These are phyloP conservation scores for Chrysemys picta DNA, from an alignment of 2,113 vertebrate genomes.

Conservation along the genomic window DNA sequence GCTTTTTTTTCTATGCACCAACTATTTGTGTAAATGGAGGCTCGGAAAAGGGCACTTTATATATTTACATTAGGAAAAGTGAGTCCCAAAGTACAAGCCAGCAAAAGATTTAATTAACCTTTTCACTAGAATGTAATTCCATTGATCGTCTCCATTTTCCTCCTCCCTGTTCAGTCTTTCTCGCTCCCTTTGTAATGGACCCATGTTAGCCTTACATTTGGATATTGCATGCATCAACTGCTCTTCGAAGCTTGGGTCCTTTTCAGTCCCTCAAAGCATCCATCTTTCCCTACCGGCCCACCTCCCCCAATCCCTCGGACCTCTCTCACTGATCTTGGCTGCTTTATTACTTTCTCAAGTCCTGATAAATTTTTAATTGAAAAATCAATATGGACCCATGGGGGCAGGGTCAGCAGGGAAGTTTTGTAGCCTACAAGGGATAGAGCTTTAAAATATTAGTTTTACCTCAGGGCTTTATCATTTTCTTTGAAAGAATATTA, in stretches of 20 bases:
- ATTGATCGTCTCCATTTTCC: conserved; percentile 26
- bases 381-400: conserved; percentile 10
- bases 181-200: background rate
- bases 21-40: background rate
- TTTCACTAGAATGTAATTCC: conserved; percentile 54
- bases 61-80: conserved; percentile 55
- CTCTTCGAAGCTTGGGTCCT: background rate
- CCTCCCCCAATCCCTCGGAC: background rate
- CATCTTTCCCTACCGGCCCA: background rate
- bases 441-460: conserved; percentile 28
- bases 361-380: conserved; percentile 56
- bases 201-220: background rate
- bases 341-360: background rate
- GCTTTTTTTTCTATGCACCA: background rate
- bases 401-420: background rate
- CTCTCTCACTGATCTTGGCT: background rate
- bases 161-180: background rate
- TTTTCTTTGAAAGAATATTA: conserved; percentile 2
- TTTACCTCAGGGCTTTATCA: background rate
- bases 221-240: conserved; percentile 25
- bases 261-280: background rate
- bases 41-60: conserved; percentile 57
- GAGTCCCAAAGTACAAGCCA: conserved; percentile 48
- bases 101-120: conserved; percentile 78
- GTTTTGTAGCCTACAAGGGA: background rate